phyloP scores from a whole-genome alignment of 2,113 vertebrate species.

The Rafetus swinhoei region DNA sequence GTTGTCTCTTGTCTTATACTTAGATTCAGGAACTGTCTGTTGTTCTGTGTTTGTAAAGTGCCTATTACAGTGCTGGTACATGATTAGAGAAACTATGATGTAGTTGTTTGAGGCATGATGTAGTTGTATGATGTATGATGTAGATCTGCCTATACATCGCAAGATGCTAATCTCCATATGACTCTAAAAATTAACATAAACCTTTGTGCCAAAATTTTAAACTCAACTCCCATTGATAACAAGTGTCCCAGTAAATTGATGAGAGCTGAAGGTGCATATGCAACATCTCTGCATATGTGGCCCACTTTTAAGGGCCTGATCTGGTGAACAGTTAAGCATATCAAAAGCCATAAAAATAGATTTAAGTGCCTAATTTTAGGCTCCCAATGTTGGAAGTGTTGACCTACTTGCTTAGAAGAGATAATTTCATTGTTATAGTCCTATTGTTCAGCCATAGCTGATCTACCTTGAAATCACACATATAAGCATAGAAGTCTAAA shows the following conservation, averaged over 20 bases:
- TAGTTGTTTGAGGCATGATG: no score
- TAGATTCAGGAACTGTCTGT: background rate
- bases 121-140: background rate
- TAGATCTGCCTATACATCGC: background rate
- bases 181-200: conserved; percentile 37
- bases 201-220: conserved; percentile 38
- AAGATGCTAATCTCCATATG: conserved; percentile 15
- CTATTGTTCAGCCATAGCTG: conserved; percentile 9
- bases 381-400: conserved; percentile 14
- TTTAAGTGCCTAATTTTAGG: conserved; percentile 37
- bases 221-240: conserved; percentile 46
- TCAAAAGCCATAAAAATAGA: background rate
- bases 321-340: conserved; percentile 14
- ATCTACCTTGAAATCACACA: background rate
- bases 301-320: conserved; percentile 26
- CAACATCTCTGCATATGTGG: conserved; percentile 23
- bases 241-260: conserved; percentile 48
- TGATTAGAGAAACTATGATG: background rate
- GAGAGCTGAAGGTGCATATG: conserved; percentile 25
- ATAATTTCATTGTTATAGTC: background rate
- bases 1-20: background rate
- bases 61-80: background rate
- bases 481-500: background rate
- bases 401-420: conserved; percentile 11
- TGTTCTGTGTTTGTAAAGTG: background rate